Evolutionary conservation across 1,140 invertebrate species (phyloP), one percentile per base, ranked within the genome.

Genomic region (Vollenhovia emeryi): DNA sequence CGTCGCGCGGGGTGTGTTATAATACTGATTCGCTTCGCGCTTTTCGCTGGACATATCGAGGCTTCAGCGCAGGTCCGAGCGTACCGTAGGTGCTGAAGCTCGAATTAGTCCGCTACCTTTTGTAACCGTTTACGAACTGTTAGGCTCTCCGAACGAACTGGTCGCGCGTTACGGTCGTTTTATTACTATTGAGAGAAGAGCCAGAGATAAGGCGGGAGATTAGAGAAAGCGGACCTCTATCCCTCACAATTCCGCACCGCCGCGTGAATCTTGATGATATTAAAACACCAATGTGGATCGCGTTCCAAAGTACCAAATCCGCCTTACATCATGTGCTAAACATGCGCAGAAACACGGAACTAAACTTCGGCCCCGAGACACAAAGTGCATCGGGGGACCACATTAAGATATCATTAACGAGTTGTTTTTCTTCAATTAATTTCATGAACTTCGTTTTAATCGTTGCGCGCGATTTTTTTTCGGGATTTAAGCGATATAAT

Each of bases 21-120:
- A 71, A 88, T 84, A 91, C 90, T 91, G 90, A 86, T 64, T 79
- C 66, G 55, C 18, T 66, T 79, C 80, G 55, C 80, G 55, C 52
- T 60, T 59, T n/a, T 30, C 36, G 66, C 69, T 62, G 68, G n/a
- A 60, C 33, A 76, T 30, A 27, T 15, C n/a, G 33, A 40, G 76
- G 82, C 64, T 64, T 74, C 79, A 43, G 68, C 69, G 59, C 69
- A 87, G 86, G 88, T 85, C 62, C 84, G 69, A 62, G 74, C 45
- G 52, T 50, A 43, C 45, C 50, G 50, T 59, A 36, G 69, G 9
- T 55, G 18, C 18, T 55, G 40, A 85, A 11, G 40, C 55, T 71
- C 50, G 33, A 71, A 64, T 79, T 85, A 43, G 69, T 52, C 30
- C 21, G 7, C 21, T 24, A 80, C 13, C 24, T 66, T 64, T 60